Conservation (phyloP, 2,888 invertebrate genomes). For the Plagiodera versicolora region DNA sequence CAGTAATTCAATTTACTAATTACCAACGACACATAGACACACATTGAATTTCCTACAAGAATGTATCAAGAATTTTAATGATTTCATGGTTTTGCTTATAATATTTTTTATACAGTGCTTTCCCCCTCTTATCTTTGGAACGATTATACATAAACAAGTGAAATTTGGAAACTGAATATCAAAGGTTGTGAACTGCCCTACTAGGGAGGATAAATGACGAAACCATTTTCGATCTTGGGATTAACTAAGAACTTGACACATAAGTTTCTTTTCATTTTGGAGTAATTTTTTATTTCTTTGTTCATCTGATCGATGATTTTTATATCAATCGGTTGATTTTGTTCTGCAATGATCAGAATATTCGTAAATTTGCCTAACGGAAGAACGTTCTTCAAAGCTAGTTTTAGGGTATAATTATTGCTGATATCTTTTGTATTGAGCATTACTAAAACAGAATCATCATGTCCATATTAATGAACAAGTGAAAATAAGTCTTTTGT, state of each 20-base stretch:
- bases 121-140: too few species aligned
- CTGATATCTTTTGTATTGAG: slow-evolving; percentile 6
- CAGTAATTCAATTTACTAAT: not conserved
- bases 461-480: slow-evolving; percentile 1
- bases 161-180: too few species aligned
- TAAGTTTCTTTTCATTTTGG: not conserved
- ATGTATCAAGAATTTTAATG: not conserved
- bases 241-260: slow-evolving; percentile 1
- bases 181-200: too few species aligned
- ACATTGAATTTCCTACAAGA: not conserved
- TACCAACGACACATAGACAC: not conserved
- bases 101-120: not conserved
- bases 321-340: slow-evolving; percentile 10
- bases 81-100: not conserved
- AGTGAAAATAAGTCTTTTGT: slow-evolving; percentile 2
- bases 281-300: slow-evolving; percentile 1
- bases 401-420: slow-evolving; percentile 4
- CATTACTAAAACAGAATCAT: not conserved
- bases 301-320: slow-evolving; percentile 2
- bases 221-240: slow-evolving; percentile 4
- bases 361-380: not conserved
- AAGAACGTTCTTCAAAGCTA: slow-evolving; percentile 9
- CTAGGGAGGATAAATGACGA: too few species aligned
- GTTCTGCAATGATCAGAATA: slow-evolving; percentile 5
- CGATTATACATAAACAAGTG: too few species aligned